Evolutionary conservation across 2,888 invertebrate species (phyloP).

Genomic region (Leucozona laternaria): DNA sequence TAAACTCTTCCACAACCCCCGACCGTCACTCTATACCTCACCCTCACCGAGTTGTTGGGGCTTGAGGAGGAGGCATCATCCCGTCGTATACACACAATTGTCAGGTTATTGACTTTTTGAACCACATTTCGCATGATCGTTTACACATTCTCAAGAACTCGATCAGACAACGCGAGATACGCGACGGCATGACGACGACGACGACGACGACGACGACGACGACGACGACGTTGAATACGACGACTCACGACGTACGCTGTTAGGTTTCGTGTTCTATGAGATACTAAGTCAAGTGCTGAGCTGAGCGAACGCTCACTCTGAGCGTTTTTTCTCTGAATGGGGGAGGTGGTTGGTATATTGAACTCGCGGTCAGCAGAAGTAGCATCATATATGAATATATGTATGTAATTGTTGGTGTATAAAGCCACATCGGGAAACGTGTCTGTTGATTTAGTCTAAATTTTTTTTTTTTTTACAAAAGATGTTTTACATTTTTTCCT

Average conservation of each 20-base stretch:
- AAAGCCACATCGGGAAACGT: not conserved
- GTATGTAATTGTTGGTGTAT: not conserved
- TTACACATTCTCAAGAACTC: slow-evolving; percentile 61
- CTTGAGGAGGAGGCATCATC: slow-evolving; percentile 2
- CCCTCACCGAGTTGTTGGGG: not conserved
- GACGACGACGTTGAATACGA: too few species aligned
- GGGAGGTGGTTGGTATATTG: slow-evolving; percentile 69
- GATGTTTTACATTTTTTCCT: slow-evolving; percentile 49
- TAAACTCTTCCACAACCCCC: not conserved
- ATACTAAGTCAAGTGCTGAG: slow-evolving; percentile 38
- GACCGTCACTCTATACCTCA: not conserved
- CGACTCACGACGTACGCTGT: slow-evolving; percentile 4
- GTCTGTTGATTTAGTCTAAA: slow-evolving; percentile 57
- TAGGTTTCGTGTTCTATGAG: slow-evolving; percentile 44
- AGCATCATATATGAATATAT: slow-evolving; percentile 5
- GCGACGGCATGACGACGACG: slow-evolving; percentile 53
- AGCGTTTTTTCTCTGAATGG: slow-evolving; percentile 49
- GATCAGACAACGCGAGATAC: slow-evolving; percentile 47
- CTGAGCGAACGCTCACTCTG: slow-evolving; percentile 12
- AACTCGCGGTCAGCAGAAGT: slow-evolving; percentile 50
- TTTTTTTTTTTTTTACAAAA: slow-evolving; percentile 27
- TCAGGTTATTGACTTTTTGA: slow-evolving; percentile 76
- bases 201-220: not conserved
- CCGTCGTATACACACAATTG: not conserved
- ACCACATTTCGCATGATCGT: slow-evolving; percentile 74